Conservation (phyloP, 2,113 vertebrate genomes). For the Alaudala cheleensis region DNA sequence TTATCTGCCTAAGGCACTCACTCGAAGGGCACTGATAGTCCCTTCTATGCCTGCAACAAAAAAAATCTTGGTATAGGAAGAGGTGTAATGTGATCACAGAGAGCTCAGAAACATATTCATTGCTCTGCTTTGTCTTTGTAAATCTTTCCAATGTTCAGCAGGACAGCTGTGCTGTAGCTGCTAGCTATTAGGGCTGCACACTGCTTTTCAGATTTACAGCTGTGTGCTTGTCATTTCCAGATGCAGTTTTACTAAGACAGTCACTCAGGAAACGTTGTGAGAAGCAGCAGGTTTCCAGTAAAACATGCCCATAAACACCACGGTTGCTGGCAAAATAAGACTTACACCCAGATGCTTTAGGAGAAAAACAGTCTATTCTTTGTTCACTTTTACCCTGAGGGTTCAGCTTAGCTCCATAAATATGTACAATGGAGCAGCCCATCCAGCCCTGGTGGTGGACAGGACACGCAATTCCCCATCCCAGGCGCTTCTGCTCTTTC, state of each 20-base stretch:
- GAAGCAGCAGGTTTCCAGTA: slow-evolving; percentile 82
- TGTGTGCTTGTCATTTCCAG: slow-evolving; percentile 78
- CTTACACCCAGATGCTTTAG: slow-evolving; percentile 75
- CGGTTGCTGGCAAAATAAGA: slow-evolving; percentile 75
- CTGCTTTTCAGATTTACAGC: slow-evolving; percentile 77
- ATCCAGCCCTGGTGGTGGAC: neutral
- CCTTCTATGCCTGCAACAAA: neutral
- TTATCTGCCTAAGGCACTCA: neutral
- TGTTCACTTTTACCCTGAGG: slow-evolving; percentile 71
- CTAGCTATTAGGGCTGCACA: slow-evolving; percentile 77
- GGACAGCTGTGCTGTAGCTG: slow-evolving; percentile 65
- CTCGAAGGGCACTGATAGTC: neutral
- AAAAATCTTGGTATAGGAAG: neutral
- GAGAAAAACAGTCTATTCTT: slow-evolving; percentile 71
- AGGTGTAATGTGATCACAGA: slow-evolving; percentile 23
- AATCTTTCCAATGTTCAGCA: slow-evolving; percentile 68
- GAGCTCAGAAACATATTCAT: neutral
- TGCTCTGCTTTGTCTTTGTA: slow-evolving; percentile 68
- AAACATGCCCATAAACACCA: slow-evolving; percentile 82
- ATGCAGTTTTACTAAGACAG: slow-evolving; percentile 80
- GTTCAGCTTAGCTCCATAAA: slow-evolving; percentile 43
- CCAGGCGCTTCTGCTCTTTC: neutral
- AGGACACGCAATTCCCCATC: neutral
- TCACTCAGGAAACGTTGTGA: slow-evolving; percentile 78
- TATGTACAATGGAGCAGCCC: slow-evolving; percentile 33